Conservation (phyloP, 2,797 vertebrate genomes). For the Peromyscus attwateri region DNA sequence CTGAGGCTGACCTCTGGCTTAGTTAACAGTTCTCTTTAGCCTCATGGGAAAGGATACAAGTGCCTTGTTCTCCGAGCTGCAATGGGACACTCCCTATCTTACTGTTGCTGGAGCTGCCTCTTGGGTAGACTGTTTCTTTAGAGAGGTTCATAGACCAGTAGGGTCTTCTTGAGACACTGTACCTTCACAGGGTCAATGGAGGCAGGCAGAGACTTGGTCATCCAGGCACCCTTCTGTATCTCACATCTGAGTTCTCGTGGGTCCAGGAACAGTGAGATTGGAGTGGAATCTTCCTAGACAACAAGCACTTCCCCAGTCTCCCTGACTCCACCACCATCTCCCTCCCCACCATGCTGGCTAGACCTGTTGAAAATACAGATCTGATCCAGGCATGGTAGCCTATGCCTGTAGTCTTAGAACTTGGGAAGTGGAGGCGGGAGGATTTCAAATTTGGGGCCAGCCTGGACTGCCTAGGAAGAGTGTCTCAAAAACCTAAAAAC, state of each 20-base stretch:
- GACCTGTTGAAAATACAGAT: background rate
- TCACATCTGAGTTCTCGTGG: background rate
- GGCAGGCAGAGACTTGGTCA: background rate
- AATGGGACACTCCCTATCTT: background rate
- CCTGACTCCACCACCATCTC: background rate
- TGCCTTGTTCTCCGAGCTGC: background rate
- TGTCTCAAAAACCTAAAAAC: background rate
- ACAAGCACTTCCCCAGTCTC: background rate
- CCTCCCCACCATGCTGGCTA: background rate
- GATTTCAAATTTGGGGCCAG: background rate
- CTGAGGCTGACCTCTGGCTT: too few relatives aligned
- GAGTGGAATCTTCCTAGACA: background rate
- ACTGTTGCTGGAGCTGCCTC: background rate
- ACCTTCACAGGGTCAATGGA: background rate
- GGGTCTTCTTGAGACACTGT: background rate
- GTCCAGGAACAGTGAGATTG: background rate
- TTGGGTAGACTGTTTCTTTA: background rate
- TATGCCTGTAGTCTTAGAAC: background rate
- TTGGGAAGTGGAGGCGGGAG: too few relatives aligned
- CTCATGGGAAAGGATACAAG: fast-evolving
- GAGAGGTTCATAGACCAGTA: background rate
- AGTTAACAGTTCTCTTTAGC: background rate
- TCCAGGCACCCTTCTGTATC: background rate
- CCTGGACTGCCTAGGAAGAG: background rate
- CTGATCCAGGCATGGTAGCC: background rate